Evolutionary conservation across 2,888 invertebrate genomes (phyloP).

Genomic region (Acanthoscelides obtectus): DNA sequence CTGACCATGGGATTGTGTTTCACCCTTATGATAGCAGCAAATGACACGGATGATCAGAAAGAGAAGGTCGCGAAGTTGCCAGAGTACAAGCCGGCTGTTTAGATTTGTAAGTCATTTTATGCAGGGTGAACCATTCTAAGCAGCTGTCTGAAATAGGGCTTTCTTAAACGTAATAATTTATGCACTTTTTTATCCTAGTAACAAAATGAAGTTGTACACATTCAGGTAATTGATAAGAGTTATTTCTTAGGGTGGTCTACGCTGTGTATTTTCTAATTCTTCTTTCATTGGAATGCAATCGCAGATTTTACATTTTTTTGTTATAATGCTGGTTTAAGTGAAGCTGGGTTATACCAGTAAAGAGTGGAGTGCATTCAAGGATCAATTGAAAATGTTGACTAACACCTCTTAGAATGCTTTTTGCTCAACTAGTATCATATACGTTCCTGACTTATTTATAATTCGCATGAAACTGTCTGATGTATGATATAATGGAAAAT

Average conservation of each 20-base stretch:
- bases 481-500: no score
- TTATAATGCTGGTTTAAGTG: no score
- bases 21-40: slow-evolving; percentile 65
- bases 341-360: no score
- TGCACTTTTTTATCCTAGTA: neutral
- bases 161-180: neutral
- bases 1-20: slow-evolving; percentile 85
- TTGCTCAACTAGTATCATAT: no score
- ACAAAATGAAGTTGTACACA: neutral
- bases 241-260: neutral
- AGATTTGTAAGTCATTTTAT: neutral
- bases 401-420: no score
- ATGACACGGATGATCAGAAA: slow-evolving; percentile 61
- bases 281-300: neutral
- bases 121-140: neutral
- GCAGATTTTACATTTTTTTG: no score
- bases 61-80: slow-evolving; percentile 57
- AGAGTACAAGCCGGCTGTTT: slow-evolving; percentile 40
- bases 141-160: neutral
- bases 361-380: no score
- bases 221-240: neutral
- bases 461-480: no score
- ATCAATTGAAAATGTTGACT: no score
- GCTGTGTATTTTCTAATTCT: neutral
- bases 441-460: no score